These are phyloP conservation scores for Hemicentrotus pulcherrimus DNA, from an alignment of 35 echinoderm and acorn worm genomes.

Conservation along the genomic window DNA sequence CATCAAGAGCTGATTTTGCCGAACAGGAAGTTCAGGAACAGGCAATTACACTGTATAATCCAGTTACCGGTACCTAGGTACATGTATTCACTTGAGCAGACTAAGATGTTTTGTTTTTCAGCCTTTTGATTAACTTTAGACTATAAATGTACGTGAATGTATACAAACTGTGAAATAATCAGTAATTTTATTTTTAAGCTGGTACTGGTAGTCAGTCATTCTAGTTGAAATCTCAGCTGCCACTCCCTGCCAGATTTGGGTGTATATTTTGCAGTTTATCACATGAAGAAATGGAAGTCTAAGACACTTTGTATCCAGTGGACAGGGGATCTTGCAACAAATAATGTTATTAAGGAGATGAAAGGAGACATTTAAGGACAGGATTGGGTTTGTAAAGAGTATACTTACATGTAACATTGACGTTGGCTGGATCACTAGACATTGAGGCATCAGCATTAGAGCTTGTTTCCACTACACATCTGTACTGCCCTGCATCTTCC, in stretches of 20 bases:
- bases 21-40: neutral
- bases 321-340: too few species aligned
- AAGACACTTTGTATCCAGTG: too few species aligned
- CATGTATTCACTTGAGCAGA: neutral
- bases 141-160: too few species aligned
- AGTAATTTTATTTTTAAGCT: too few species aligned
- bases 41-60: neutral
- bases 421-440: neutral
- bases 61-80: neutral
- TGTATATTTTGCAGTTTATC: neutral
- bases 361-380: neutral
- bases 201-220: too few species aligned
- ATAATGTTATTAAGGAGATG: neutral
- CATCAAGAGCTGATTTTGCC: neutral
- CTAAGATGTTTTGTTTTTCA: neutral
- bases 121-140: neutral
- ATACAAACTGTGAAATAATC: too few species aligned
- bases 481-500: neutral
- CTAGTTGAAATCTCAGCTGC: too few species aligned
- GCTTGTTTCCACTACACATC: neutral
- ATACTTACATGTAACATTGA: conserved; percentile 30
- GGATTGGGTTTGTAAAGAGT: neutral
- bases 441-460: neutral
- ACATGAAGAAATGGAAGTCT: neutral
- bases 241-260: too few species aligned